Percentiles rank a stretch among this genome's conserved stretches.
Conservation (phyloP, 2,888 invertebrate species). For the Serripes groenlandicus region DNA sequence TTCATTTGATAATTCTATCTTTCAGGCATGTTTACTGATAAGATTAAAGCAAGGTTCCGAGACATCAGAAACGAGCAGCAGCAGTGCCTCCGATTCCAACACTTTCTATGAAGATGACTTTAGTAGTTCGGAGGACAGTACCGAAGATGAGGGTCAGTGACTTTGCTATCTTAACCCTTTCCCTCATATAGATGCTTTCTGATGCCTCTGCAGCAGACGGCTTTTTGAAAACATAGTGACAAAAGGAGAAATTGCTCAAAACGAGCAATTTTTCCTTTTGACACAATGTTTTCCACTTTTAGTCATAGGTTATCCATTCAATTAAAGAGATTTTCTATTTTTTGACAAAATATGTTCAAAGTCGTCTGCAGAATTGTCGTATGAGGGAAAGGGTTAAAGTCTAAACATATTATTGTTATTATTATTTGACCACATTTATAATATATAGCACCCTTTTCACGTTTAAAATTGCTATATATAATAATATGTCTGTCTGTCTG, state of each 20-base stretch:
- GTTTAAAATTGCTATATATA: too few species aligned
- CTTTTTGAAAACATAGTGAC: background rate
- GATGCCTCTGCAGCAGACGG: background rate
- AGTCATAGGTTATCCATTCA: too few species aligned
- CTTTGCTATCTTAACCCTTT: slow-evolving; percentile 83
- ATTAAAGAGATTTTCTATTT: too few species aligned
- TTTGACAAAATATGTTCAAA: too few species aligned
- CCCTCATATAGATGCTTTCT: background rate
- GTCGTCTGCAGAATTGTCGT: too few species aligned
- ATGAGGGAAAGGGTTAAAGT: too few species aligned
- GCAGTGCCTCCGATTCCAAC: slow-evolving; percentile 95
- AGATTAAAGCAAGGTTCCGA: slow-evolving; percentile 87
- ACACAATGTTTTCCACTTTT: background rate
- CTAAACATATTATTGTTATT: too few species aligned
- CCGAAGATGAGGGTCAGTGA: slow-evolving; percentile 92
- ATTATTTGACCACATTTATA: too few species aligned
- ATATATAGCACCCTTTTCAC: too few species aligned
- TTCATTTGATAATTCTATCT: background rate
- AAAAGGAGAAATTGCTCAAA: background rate
- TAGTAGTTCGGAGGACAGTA: slow-evolving; percentile 95
- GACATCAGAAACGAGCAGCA: slow-evolving; percentile 89
- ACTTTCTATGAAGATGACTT: slow-evolving; percentile 98
- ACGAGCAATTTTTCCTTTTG: background rate
- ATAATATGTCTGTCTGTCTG: too few species aligned
- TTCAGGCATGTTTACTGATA: slow-evolving; percentile 78